These are phyloP conservation scores for Campodea augens DNA, from an alignment of 1,140 invertebrate species.

Conservation along the genomic window DNA sequence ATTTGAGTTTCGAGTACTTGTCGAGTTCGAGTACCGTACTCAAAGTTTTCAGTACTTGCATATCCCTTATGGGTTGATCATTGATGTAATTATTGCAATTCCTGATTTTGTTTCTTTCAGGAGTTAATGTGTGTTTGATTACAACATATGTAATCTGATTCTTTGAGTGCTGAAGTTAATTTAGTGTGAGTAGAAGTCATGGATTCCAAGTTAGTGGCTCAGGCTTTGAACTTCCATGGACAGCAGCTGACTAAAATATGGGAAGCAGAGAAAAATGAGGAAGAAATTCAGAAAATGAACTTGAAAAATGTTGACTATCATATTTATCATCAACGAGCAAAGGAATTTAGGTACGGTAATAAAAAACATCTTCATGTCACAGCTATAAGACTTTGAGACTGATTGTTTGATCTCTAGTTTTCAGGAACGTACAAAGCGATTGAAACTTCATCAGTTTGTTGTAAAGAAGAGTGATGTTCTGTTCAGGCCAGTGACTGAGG, in stretches of 20 bases:
- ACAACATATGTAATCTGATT: background rate
- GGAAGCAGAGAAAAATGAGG: constrained; percentile 56
- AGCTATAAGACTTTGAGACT: too few relatives aligned
- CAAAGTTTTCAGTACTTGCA: too few relatives aligned
- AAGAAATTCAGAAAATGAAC: constrained; percentile 42
- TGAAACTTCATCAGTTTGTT: constrained; percentile 64
- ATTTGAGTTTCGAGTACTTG: too few relatives aligned
- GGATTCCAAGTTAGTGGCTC: constrained; percentile 44
- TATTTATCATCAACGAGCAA: constrained; percentile 54
- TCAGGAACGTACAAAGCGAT: constrained; percentile 57
- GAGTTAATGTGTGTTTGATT: constrained; percentile 4
- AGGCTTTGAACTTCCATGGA: constrained; percentile 60
- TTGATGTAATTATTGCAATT: too few relatives aligned
- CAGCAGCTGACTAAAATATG: constrained; percentile 66
- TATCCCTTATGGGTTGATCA: too few relatives aligned
- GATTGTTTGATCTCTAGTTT: constrained; percentile 32
- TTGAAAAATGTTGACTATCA: constrained; percentile 47
- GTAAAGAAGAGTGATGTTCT: constrained; percentile 49
- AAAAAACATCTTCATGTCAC: background rate
- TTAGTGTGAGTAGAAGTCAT: too few relatives aligned
- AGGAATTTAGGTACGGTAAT: constrained; percentile 29
- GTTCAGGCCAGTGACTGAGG: constrained; percentile 32
- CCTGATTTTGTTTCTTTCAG: too few relatives aligned
- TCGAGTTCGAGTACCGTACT: too few relatives aligned
- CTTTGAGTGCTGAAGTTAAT: background rate